These are phyloP conservation scores for Ligdia adustata DNA, from an alignment of 2,888 invertebrate species.

Conservation along the genomic window DNA sequence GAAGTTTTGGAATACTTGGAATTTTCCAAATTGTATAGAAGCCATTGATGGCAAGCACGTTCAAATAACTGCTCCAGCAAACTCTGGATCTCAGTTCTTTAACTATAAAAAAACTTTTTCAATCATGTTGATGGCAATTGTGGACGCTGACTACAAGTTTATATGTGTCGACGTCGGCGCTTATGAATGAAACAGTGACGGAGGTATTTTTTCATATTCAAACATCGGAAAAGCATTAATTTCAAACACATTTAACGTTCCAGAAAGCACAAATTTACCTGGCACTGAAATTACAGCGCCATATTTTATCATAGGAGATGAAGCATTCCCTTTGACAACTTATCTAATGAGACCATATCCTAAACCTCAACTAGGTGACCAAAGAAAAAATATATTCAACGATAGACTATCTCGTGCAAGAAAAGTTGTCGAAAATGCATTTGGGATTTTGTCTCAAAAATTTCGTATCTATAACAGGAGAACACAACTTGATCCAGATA, in stretches of 20 bases:
- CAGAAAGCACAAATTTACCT: slow-evolving; percentile 21
- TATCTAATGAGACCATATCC: slow-evolving; percentile 29
- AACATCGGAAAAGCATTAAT: slow-evolving; percentile 27
- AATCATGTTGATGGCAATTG: slow-evolving; percentile 28
- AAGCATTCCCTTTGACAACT: slow-evolving; percentile 18
- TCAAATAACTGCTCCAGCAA: slow-evolving; percentile 16
- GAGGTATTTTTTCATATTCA: slow-evolving; percentile 23
- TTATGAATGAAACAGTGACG: slow-evolving; percentile 13
- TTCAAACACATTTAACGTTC: slow-evolving; percentile 26
- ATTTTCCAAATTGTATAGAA: slow-evolving; percentile 27
- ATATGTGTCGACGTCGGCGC: slow-evolving; percentile 23
- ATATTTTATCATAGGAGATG: slow-evolving; percentile 18
- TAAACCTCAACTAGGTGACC: neutral
- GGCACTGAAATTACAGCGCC: slow-evolving; percentile 14
- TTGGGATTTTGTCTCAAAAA: slow-evolving; percentile 11
- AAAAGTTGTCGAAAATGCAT: slow-evolving; percentile 18
- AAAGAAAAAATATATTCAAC: neutral
- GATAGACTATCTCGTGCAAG: slow-evolving; percentile 1
- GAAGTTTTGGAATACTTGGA: slow-evolving; percentile 28
- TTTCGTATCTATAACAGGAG: neutral
- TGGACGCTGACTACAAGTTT: slow-evolving; percentile 25
- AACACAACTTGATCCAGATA: neutral
- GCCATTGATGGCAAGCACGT: too few relatives aligned
- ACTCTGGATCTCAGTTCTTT: slow-evolving; percentile 21
- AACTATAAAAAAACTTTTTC: slow-evolving; percentile 23